These are phyloP conservation scores for Drosophila kuntzei DNA, from an alignment of 2,888 invertebrate genomes.

Conservation along the genomic window DNA sequence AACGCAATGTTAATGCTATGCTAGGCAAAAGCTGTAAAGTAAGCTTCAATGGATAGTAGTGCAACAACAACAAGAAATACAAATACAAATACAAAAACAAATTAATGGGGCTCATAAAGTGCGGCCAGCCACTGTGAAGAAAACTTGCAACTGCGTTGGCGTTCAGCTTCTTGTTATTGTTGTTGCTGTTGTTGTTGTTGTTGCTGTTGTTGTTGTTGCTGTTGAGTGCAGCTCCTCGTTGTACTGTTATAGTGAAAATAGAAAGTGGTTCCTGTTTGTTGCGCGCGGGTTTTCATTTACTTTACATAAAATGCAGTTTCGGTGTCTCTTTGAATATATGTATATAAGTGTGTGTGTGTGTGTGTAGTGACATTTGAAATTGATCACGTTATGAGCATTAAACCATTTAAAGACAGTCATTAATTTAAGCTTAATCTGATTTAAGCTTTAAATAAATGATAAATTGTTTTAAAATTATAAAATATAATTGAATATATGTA, in stretches of 20 bases:
- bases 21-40: constrained; percentile 64
- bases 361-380: constrained; percentile 44
- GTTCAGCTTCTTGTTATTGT: constrained; percentile 33
- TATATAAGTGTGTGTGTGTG: constrained; percentile 34
- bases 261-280: constrained; percentile 84
- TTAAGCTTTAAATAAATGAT: constrained; percentile 4
- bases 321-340: constrained; percentile 28
- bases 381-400: constrained; percentile 35
- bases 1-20: constrained; percentile 64
- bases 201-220: constrained; percentile 16
- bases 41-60: constrained; percentile 50
- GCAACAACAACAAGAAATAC: constrained; percentile 15
- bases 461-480: neutral
- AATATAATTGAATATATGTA: neutral
- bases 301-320: constrained; percentile 76
- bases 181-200: constrained; percentile 21
- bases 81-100: constrained; percentile 46
- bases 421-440: constrained; percentile 17
- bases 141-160: constrained; percentile 67
- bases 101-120: constrained; percentile 71
- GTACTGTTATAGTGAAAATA: constrained; percentile 84
- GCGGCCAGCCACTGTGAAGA: constrained; percentile 69
- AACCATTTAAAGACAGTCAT: constrained; percentile 24
- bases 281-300: constrained; percentile 78
- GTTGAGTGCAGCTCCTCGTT: constrained; percentile 48